Percentiles rank a stretch among this genome's conserved stretches.
phyloP scores from a whole-genome alignment of 2,797 vertebrate genomes.

The Sphaeramia orbicularis region DNA sequence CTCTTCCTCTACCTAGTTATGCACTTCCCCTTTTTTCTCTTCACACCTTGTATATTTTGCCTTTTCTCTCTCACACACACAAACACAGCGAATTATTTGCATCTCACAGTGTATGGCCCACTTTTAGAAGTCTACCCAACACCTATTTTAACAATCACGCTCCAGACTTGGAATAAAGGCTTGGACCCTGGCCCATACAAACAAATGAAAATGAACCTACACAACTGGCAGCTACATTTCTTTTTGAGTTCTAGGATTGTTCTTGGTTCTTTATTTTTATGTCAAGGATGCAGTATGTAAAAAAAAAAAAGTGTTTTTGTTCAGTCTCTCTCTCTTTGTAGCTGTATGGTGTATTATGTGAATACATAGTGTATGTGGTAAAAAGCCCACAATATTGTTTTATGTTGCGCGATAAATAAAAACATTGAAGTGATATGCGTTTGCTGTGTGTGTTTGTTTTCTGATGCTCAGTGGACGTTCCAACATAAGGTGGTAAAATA shows the following conservation, averaged over 20 bases:
- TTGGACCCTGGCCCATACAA: slow-evolving; percentile 64
- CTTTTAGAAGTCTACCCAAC: slow-evolving; percentile 63
- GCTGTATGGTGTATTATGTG: slow-evolving; percentile 92
- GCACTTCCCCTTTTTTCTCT: slow-evolving; percentile 68
- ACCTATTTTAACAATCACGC: slow-evolving; percentile 64
- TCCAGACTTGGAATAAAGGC: slow-evolving; percentile 59
- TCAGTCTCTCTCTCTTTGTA: slow-evolving; percentile 89
- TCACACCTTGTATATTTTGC: slow-evolving; percentile 72
- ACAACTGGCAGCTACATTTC: slow-evolving; percentile 90
- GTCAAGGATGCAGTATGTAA: slow-evolving; percentile 92
- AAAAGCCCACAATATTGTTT: slow-evolving; percentile 89
- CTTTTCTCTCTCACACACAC: slow-evolving; percentile 43
- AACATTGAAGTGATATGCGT: slow-evolving; percentile 73
- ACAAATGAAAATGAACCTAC: slow-evolving; percentile 63
- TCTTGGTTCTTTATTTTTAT: slow-evolving; percentile 87
- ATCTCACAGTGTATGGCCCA: slow-evolving; percentile 70
- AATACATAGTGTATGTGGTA: slow-evolving; percentile 91
- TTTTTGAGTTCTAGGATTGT: slow-evolving; percentile 86
- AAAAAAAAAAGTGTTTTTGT: slow-evolving; percentile 83
- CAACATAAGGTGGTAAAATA: neutral
- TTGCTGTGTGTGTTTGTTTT: slow-evolving; percentile 4
- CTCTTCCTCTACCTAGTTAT: slow-evolving; percentile 60
- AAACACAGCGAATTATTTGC: slow-evolving; percentile 56
- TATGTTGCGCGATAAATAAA: slow-evolving; percentile 88
- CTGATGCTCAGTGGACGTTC: neutral